Conservation (phyloP, 37 sponge, comb jelly and placozoan genomes). For the Axinella damicornis region DNA sequence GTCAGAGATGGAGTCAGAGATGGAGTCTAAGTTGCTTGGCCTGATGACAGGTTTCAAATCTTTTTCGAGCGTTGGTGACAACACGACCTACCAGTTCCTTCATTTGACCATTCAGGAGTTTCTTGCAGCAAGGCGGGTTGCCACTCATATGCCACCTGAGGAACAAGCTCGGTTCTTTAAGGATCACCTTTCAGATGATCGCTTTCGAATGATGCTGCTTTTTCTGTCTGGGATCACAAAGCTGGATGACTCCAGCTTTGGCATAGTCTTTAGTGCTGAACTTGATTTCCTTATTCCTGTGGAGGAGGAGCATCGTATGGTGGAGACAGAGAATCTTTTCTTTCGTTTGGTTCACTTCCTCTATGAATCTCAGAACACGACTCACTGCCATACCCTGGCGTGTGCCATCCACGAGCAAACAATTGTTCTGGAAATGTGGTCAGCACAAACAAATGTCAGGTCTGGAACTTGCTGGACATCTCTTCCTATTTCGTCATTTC, state of each 20-base stretch:
- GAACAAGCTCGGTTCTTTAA: conserved; percentile 1
- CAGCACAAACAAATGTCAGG: too few relatives aligned
- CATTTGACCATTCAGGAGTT: conserved; percentile 15
- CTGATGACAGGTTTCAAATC: neutral
- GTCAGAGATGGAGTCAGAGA: too few relatives aligned
- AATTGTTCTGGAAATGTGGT: too few relatives aligned
- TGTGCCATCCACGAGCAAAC: too few relatives aligned
- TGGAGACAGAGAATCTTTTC: too few relatives aligned
- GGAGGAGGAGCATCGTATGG: too few relatives aligned
- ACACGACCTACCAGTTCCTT: neutral
- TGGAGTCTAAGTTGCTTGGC: neutral
- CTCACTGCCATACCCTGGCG: too few relatives aligned
- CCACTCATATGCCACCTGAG: neutral
- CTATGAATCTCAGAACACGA: too few relatives aligned
- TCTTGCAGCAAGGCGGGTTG: neutral
- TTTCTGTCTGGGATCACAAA: conserved; percentile 14
- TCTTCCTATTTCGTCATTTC: too few relatives aligned
- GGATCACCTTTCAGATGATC: neutral
- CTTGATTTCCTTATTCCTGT: neutral
- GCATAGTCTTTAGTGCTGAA: neutral
- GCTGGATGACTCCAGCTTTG: neutral
- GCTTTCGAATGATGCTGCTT: neutral
- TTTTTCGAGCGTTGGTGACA: neutral
- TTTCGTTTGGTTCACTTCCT: too few relatives aligned
- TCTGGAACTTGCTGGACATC: too few relatives aligned